phyloP scores from a whole-genome alignment of 2,797 vertebrate genomes.

The Chrosomus eos region DNA sequence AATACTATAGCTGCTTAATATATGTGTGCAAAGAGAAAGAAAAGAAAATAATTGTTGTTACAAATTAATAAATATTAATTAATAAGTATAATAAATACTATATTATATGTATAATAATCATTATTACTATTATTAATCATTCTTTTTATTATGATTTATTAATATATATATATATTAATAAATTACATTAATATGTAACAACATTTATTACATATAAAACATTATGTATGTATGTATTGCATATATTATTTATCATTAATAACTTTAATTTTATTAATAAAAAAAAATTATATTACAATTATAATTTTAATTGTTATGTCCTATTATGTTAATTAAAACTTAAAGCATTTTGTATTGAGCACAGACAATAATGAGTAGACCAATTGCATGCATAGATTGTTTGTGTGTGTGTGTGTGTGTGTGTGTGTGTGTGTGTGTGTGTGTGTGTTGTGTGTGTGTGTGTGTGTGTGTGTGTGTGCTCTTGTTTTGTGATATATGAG shows the following conservation, averaged over 20 bases:
- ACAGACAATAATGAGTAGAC: not conserved
- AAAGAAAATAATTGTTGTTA: not conserved
- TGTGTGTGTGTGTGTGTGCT: too few relatives aligned
- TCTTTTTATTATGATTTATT: not conserved
- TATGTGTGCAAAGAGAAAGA: not conserved
- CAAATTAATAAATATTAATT: not conserved
- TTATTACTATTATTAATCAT: not conserved
- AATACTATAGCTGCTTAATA: slow-evolving; percentile 8
- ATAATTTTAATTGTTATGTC: not conserved
- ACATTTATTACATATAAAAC: not conserved
- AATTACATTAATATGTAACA: not conserved
- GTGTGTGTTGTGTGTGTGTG: too few relatives aligned
- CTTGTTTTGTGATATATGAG: too few relatives aligned
- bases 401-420: not conserved
- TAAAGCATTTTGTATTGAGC: not conserved
- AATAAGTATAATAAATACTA: not conserved
- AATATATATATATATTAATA: not conserved
- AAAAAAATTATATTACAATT: not conserved
- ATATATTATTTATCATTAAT: not conserved
- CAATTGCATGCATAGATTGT: not conserved
- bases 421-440: not conserved
- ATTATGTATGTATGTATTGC: not conserved
- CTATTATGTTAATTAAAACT: not conserved
- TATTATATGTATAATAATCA: not conserved
- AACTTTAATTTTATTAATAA: too few relatives aligned